Evolutionary conservation across 1,140 invertebrate genomes (phyloP).

Genomic region (Subanguina moxae): DNA sequence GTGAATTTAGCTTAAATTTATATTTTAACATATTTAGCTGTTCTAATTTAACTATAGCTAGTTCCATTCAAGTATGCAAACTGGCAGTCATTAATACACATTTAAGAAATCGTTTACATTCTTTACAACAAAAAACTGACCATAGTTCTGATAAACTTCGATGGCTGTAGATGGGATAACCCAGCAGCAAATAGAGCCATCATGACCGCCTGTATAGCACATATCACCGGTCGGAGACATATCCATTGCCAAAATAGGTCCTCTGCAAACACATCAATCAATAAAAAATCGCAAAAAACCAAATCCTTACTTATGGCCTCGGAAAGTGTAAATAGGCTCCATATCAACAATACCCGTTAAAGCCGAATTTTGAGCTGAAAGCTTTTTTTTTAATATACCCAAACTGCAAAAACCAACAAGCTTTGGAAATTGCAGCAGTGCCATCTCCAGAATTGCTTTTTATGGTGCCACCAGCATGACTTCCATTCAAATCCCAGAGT

Average conservation of each 20-base stretch:
- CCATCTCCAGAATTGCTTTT: conserved; percentile 7
- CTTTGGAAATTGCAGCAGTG: neutral
- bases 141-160: conserved; percentile 93
- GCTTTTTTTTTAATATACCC: conserved; percentile 7
- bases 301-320: conserved; percentile 71
- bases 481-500: conserved; percentile 84
- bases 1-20: no score
- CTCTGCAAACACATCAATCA: conserved; percentile 58
- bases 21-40: no score
- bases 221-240: conserved; percentile 84
- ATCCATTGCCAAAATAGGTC: conserved; percentile 84
- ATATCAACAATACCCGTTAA: conserved; percentile 68
- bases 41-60: no score
- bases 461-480: conserved; percentile 7
- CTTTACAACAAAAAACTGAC: conserved; percentile 12
- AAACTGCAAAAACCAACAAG: neutral
- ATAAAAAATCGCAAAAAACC: conserved; percentile 3
- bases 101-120: no score
- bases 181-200: conserved; percentile 91
- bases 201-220: conserved; percentile 88
- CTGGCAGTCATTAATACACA: no score
- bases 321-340: conserved; percentile 95
- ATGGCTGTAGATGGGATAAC: conserved; percentile 86
- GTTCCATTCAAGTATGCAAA: no score
- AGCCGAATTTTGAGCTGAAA: conserved; percentile 8